These are phyloP conservation scores for Poliocrania exsul DNA, from an alignment of 2,797 vertebrate species.

Conservation along the genomic window DNA sequence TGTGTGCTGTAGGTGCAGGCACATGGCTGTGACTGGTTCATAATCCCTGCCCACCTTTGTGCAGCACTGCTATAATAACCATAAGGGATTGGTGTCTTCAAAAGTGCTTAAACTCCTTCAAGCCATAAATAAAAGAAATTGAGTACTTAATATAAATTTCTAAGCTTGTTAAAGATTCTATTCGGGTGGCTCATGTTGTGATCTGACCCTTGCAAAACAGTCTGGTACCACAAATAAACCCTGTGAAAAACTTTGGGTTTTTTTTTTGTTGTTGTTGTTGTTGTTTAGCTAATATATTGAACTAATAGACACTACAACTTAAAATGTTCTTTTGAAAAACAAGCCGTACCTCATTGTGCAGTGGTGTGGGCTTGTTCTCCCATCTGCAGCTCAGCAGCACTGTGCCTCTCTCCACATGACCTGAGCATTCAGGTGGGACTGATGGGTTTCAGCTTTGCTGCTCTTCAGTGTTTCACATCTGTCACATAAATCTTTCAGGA, in stretches of 20 bases:
- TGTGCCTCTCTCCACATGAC: not conserved
- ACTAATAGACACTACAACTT: not conserved
- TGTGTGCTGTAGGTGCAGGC: not conserved
- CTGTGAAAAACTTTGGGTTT: not conserved
- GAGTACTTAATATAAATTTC: not conserved
- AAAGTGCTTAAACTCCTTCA: not conserved
- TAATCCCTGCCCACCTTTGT: not conserved
- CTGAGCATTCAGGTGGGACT: not conserved
- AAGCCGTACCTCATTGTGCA: rapidly evolving
- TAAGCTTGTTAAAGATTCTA: not conserved
- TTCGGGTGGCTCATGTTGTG: rapidly evolving
- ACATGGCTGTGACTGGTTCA: rapidly evolving
- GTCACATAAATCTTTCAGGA: not conserved
- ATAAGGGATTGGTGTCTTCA: not conserved
- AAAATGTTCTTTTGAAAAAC: not conserved
- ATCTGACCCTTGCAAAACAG: not conserved
- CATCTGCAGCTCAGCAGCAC: not conserved
- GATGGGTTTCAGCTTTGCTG: not conserved
- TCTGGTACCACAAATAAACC: not conserved
- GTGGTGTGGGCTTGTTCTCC: not conserved
- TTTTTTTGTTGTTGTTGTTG: not conserved
- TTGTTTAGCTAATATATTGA: not conserved
- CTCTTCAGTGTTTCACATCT: not conserved
- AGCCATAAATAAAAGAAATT: not conserved
- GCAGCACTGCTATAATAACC: not conserved